Evolutionary conservation across 2,888 invertebrate genomes (phyloP), one percentile per base, ranked within the genome.

Genomic region (Lepidocyrtinus sp.): DNA sequence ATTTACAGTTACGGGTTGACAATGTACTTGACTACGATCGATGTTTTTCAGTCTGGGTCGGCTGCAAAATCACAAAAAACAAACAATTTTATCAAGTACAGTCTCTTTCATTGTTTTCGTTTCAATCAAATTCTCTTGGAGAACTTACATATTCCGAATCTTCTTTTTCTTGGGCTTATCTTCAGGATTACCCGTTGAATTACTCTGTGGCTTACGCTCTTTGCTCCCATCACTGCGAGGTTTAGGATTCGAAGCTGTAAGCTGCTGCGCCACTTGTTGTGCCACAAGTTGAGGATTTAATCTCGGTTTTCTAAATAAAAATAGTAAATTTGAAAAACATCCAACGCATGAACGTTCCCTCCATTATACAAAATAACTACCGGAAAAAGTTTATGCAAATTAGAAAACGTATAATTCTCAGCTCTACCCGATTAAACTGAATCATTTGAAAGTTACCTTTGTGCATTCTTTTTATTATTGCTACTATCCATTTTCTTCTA

Each of bases 211-310:
- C 83, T 88, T 88, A 46, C 88, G 86, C 79, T 87, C 87, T 86
- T 87, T 87, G 78, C 88, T 88, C 46, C 89, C 89, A 87, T 91
- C 90, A 85, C 90, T 90, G 85, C 90, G 74, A 59, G 85, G 87
- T 86, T 87, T 87, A 67, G 74, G 85, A 76, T 70, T 71, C 46
- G 85, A 77, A 2, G 84, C 80, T 45, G 82, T 72, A 86, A 92
- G 91, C 88, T 93, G 92, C 87, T 93, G 93, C 84, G 93, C 95
- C 82, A 96, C 96, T 91, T 98, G 98, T 88, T 97, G 97, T 70
- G 98, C 97, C 87, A 95, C 98, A 88, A 98, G 90, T 88, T 97
- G 97, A n/a, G 97, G 96, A 90, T 98, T 98, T 88, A 98, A 93
- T 87, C 97, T 93, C 84, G 98, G 98, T 90, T 98, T 98, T 88